Evolutionary conservation across 2,797 vertebrate genomes (phyloP).

Genomic region (Trachurus trachurus): DNA sequence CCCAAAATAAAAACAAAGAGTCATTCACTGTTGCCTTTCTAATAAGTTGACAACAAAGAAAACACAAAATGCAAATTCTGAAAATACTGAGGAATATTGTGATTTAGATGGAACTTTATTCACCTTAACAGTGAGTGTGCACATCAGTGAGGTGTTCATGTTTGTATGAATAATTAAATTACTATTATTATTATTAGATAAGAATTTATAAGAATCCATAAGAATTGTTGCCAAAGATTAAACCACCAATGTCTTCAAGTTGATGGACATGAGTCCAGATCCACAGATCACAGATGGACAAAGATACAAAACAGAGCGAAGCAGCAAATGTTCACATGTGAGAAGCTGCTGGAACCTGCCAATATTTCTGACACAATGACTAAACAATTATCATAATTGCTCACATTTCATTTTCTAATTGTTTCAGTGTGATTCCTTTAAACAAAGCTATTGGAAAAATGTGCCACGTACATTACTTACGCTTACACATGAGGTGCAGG

Average conservation of each 20-base stretch:
- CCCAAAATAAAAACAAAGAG: background rate
- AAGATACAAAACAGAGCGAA: background rate
- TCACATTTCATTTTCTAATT: background rate
- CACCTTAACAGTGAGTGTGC: background rate
- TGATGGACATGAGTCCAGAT: background rate
- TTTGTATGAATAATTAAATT: background rate
- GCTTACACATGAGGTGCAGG: conserved; percentile 2
- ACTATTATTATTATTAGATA: no score
- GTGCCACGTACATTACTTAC: conserved; percentile 8
- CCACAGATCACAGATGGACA: background rate
- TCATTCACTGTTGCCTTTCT: background rate
- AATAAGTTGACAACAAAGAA: background rate
- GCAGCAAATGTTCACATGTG: conserved; percentile 4
- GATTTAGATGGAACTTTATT: background rate
- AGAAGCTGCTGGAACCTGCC: background rate
- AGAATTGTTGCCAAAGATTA: background rate
- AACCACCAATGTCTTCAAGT: background rate
- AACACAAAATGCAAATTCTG: background rate
- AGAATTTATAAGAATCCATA: no score
- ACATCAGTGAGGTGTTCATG: background rate
- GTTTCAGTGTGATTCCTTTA: background rate
- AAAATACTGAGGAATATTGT: background rate
- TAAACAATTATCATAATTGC: background rate
- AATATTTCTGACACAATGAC: background rate
- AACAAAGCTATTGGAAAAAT: conserved; percentile 4